Base-by-base conservation (phyloP, 2,888 invertebrate species). In the Ophioninae sp. region DNA sequence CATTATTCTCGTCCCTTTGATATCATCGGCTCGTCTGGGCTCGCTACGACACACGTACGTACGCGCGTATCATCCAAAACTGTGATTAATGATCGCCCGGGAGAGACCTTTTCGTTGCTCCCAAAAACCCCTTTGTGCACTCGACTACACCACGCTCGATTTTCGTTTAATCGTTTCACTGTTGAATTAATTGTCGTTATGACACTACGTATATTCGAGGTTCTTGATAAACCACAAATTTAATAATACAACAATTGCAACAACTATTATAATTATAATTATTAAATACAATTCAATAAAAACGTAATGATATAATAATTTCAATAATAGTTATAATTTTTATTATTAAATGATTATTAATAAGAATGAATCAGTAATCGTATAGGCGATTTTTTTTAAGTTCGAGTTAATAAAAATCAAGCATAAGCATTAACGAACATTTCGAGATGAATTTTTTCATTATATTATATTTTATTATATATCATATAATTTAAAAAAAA, bases 51-150 rank as follows among this genome's bases (percentile, higher is more conserved):
- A 68, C 57, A 61, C 68, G 44, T 13, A 0, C 56, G 1, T 44
- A 44, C 39, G 56, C 57, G 39, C 44, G 59, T 67, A 78, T 30
- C 37, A 37, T 78, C 30, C 56, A 23, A 65, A 44, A 30, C 17
- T 57, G 64, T 79, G 70, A 79, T 79, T 70, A 70, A 79, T 79
- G 64, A 79, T 72, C 13, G 64, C n/a, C 70, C n/a, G n/a, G n/a
- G n/a, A n/a, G n/a, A n/a, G n/a, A n/a, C n/a, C 64, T 69, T 64
- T 21, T 79, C 17, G 50, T 50, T 56, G 64, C 39, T 70, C 6
- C 70, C 57, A 50, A 50, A 50, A 17, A 37, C 23, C 39, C 69
- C 23, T 79, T 70, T 69, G 39, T 79, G 8, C 61, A 37, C 5
- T 69, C 30, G 44, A 78, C 37, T 37, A 39, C 62, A 62, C 62